A percentile compares a stretch with the other conserved stretches of the same genome.
Evolutionary conservation across 2,113 vertebrate genomes (phyloP).

Genomic region (Pachypanchax playfairii): DNA sequence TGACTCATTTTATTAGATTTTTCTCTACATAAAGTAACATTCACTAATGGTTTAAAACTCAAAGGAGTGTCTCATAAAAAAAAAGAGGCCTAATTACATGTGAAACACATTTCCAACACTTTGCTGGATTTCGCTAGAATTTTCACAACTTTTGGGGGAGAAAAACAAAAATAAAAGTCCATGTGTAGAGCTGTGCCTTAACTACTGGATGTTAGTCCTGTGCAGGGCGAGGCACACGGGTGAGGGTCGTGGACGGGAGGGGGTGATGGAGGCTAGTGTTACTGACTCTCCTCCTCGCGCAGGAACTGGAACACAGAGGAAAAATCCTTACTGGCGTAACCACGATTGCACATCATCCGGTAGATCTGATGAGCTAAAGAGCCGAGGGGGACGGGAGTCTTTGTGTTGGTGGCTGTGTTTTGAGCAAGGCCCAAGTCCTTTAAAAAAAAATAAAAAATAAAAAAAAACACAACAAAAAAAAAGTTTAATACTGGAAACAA

Average conservation of each 20-base stretch:
- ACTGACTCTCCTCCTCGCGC: conserved; percentile 91
- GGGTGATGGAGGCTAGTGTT: conserved; percentile 45
- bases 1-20: background rate
- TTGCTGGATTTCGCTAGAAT: too few species aligned
- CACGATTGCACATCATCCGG: conserved; percentile 95
- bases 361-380: conserved; percentile 95
- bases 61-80: conserved; percentile 57
- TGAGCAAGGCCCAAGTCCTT: conserved; percentile 97
- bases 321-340: conserved; percentile 96
- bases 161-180: conserved; percentile 31
- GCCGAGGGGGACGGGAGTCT: conserved; percentile 89
- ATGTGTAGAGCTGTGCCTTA: conserved; percentile 37
- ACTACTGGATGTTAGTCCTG: conserved; percentile 44
- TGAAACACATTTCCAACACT: conserved; percentile 57
- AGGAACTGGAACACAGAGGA: conserved; percentile 97
- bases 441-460: conserved; percentile 40
- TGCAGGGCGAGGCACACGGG: conserved; percentile 45
- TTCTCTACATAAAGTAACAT: conserved; percentile 16
- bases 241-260: conserved; percentile 60
- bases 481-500: conserved; percentile 42
- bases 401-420: conserved; percentile 93
- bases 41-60: conserved; percentile 26
- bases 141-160: conserved; percentile 12
- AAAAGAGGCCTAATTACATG: conserved; percentile 47
- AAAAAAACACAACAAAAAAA: conserved; percentile 30